Evolutionary conservation across 2,113 vertebrate genomes (phyloP).

Genomic region (Labeo rohita): DNA sequence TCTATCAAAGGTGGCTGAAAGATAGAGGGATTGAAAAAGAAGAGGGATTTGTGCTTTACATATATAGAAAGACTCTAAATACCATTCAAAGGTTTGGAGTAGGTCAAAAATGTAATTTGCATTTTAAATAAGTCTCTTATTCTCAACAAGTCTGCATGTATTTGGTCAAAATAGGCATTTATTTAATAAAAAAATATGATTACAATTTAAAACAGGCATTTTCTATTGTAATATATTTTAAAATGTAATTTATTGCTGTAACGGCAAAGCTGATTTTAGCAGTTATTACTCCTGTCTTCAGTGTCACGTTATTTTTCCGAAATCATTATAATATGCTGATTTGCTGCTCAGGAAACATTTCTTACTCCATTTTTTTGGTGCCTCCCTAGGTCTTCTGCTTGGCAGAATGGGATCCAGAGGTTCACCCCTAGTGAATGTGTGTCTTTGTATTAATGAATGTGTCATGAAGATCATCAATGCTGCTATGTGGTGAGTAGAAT

Average conservation of each 20-base stretch:
- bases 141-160: too few relatives aligned
- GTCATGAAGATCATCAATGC: constrained; percentile 90
- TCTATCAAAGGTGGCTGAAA: not conserved
- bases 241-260: too few relatives aligned
- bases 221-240: too few relatives aligned
- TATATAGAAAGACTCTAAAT: not conserved
- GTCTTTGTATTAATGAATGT: constrained; percentile 87
- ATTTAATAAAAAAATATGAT: too few relatives aligned
- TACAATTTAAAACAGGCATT: not conserved
- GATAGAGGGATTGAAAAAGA: not conserved
- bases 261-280: not conserved
- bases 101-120: too few relatives aligned
- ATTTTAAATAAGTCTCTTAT: too few relatives aligned
- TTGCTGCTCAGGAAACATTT: too few relatives aligned
- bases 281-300: not conserved
- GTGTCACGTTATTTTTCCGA: not conserved
- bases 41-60: not conserved
- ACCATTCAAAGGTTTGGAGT: too few relatives aligned
- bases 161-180: too few relatives aligned
- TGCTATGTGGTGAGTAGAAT: constrained; percentile 80
- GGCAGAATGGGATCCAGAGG: constrained; percentile 87
- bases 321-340: not conserved
- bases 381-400: constrained; percentile 77
- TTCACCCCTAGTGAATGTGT: constrained; percentile 81
- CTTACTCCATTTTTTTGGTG: not conserved